Evolutionary conservation across 1,140 invertebrate species (phyloP).

Genomic region (Microplitis mediator): DNA sequence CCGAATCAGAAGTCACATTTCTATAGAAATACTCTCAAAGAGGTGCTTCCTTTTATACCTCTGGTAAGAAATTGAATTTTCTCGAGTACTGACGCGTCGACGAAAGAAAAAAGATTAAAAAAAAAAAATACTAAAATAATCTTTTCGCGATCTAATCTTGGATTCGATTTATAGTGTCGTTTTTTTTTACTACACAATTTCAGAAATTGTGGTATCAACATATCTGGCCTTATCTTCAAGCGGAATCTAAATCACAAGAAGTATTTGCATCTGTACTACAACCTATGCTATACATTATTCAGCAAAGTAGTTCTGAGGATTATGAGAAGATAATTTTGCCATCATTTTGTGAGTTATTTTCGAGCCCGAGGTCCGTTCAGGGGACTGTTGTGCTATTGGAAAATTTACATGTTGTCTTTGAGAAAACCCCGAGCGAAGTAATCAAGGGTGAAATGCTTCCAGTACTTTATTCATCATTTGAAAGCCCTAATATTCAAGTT

Average conservation of each 20-base stretch:
- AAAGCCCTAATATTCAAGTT: constrained; percentile 89
- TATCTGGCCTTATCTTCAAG: constrained; percentile 87
- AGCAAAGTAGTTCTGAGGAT: constrained; percentile 81
- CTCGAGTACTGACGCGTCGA: not conserved
- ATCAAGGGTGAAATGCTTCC: constrained; percentile 83
- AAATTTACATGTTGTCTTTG: constrained; percentile 88
- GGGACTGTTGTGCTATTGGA: constrained; percentile 90
- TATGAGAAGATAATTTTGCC: constrained; percentile 84
- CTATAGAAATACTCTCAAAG: constrained; percentile 84
- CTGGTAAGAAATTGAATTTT: constrained; percentile 70
- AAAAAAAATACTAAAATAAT: too few species aligned
- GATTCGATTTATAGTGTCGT: not conserved
- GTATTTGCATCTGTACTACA: constrained; percentile 87
- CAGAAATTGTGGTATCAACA: constrained; percentile 97
- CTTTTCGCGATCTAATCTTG: too few species aligned
- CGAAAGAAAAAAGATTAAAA: too few species aligned
- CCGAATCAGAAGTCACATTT: constrained; percentile 86
- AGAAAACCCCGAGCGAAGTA: constrained; percentile 84
- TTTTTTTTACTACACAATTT: not conserved
- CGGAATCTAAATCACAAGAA: constrained; percentile 84
- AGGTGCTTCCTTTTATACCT: constrained; percentile 86
- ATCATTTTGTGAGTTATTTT: constrained; percentile 71
- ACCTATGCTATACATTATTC: constrained; percentile 86
- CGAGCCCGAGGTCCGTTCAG: constrained; percentile 83
- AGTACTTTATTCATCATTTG: constrained; percentile 87